phyloP scores from a whole-genome alignment of 2,113 vertebrate genomes.

The Stictonetta naevosa region DNA sequence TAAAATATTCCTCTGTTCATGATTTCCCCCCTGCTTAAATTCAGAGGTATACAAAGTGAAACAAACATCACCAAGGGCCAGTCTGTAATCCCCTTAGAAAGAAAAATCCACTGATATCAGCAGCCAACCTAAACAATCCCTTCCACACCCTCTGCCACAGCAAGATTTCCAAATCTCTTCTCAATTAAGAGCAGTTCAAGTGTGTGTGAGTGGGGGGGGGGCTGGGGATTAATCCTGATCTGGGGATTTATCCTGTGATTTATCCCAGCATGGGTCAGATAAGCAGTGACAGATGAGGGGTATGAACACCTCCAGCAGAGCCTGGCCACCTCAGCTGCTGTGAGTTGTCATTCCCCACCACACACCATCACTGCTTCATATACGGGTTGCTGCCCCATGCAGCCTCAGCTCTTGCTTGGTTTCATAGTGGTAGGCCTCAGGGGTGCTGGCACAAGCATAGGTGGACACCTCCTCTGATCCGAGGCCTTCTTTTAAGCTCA shows the following conservation, averaged over 20 bases:
- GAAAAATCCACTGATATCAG: background rate
- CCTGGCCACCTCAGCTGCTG: background rate
- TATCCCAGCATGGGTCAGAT: background rate
- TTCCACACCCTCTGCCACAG: background rate
- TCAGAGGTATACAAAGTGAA: background rate
- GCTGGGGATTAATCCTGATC: no score
- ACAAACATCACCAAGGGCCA: background rate
- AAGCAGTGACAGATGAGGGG: background rate
- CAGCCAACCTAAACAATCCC: background rate
- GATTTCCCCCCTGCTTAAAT: background rate
- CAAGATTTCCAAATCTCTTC: background rate
- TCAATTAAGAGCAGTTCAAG: background rate
- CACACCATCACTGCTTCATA: background rate
- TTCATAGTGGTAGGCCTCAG: background rate
- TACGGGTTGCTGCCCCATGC: no score
- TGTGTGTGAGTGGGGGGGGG: no score
- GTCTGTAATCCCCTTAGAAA: background rate
- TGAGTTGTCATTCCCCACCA: accelerated
- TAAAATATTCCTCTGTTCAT: background rate
- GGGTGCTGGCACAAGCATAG: background rate
- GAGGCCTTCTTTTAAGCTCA: background rate
- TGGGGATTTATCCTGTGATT: no score
- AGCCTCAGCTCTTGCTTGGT: background rate
- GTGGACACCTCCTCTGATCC: background rate
- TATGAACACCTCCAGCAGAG: background rate